phyloP scores from a whole-genome alignment of 1,140 invertebrate species.

The Pogonognathellus flavescens region DNA sequence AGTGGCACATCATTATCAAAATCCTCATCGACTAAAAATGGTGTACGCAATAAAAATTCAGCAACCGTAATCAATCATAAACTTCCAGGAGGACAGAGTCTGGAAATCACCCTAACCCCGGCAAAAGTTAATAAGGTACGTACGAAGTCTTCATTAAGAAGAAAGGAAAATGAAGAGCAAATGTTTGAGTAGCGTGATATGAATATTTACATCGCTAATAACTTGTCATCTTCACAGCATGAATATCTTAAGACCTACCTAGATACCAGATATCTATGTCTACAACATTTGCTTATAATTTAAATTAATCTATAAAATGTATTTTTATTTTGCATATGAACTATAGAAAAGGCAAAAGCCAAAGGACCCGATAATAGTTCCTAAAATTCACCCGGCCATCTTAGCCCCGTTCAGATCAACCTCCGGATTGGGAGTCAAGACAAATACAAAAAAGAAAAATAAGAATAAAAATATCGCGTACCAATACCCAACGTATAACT shows the following conservation, averaged over 20 bases:
- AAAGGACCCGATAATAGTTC: neutral
- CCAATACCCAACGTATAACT: slow-evolving; percentile 16
- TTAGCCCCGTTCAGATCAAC: neutral
- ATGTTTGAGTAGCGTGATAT: neutral
- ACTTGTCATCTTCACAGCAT: neutral
- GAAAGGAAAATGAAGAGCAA: neutral
- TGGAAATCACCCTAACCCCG: slow-evolving; percentile 13
- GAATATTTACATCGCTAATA: neutral
- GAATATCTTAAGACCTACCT: no score
- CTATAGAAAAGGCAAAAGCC: neutral
- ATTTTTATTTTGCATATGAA: neutral
- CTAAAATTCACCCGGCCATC: neutral
- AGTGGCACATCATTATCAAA: neutral
- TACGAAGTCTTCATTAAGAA: neutral
- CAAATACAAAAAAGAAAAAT: neutral
- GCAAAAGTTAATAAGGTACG: neutral
- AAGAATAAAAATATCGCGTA: neutral
- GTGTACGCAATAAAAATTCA: no score
- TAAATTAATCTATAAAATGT: neutral
- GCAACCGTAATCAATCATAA: slow-evolving; percentile 33
- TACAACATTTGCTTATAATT: no score
- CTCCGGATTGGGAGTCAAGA: neutral
- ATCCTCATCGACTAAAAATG: neutral
- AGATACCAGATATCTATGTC: no score
- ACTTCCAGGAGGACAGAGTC: slow-evolving; percentile 18